Evolutionary conservation across 2,888 invertebrate species (phyloP), one percentile per base, ranked within the genome.

Genomic region (Leptodirus hochenwartii): DNA sequence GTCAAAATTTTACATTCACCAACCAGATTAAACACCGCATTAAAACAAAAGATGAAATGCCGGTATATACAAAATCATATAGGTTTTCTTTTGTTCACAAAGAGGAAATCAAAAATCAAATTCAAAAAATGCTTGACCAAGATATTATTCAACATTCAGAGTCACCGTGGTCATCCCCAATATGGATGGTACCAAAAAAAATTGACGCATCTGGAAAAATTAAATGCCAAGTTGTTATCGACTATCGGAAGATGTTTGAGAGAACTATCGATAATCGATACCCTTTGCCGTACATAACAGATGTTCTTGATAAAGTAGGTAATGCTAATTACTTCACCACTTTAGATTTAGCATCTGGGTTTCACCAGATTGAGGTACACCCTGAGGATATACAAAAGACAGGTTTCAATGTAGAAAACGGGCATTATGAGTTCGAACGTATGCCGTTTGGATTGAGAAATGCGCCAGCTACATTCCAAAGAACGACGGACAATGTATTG

Each of bases 281-380:
- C 15, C 46, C 43, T 2, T 33, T 49, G 14, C 46, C 41, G 35
- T 43, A 46, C 23, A 45, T 51, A 8, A 35, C 38, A 2, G 46
- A 49, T 10, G 38, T 49, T 4, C 31, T 50, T 14, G 46, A 49
- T 24, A 42, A 46, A 32, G 26, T 48, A 16, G 47, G 47, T 2
- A 35, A 38, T 29, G 41, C 41, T 13, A 29, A 41, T 14, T 49
- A 44, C 27, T 50, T 50, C 30, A 40, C 43, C 1, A 44, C 40
- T 0, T 26, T 50, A 4, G 47, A 51, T 30, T 29, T 49, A 4
- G 43, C 47, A 1, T 39, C 37, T 17, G 49, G 47, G 1, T 51
- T 46, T 27, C 43, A 45, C 27, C 49, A 52, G 31, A 46, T 51
- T 2, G 41, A 41, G 9, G 31, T 50, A 22, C 29, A 39, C 8